These are phyloP conservation scores for Trogon surrucura DNA, from an alignment of 2,113 vertebrate species.

Conservation along the genomic window DNA sequence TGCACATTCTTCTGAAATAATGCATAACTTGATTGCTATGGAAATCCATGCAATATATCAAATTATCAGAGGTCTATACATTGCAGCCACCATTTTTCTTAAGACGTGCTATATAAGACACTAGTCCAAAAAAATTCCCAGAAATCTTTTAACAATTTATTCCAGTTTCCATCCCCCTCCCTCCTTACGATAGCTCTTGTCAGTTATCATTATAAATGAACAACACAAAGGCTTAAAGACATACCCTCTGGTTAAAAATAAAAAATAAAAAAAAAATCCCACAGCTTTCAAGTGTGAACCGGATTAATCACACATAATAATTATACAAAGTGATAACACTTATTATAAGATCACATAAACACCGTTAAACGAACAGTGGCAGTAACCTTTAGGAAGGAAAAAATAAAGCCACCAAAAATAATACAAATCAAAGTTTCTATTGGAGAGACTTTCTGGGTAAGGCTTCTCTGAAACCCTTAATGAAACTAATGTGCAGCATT, in stretches of 20 bases:
- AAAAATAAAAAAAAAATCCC: not conserved
- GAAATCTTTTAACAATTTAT: not conserved
- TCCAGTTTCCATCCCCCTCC: conserved; percentile 24
- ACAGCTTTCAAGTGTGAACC: conserved; percentile 66
- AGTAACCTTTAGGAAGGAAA: conserved; percentile 65
- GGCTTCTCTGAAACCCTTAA: not conserved
- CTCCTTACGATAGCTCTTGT: conserved; percentile 49
- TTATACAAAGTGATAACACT: conserved; percentile 74
- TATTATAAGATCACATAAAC: conserved; percentile 70
- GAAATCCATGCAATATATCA: not conserved
- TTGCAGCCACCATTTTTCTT: not conserved
- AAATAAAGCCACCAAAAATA: conserved; percentile 62
- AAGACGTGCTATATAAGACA: not conserved
- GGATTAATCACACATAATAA: conserved; percentile 76
- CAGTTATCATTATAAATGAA: conserved; percentile 62
- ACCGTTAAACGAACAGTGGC: conserved; percentile 71
- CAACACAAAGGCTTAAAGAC: conserved; percentile 72
- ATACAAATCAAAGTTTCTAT: conserved; percentile 25
- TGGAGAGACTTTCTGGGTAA: not conserved
- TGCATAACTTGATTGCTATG: not conserved
- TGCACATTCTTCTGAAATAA: not conserved
- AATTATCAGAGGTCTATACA: not conserved
- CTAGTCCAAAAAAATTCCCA: not conserved
- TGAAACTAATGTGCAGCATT: not conserved
- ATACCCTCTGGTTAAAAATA: conserved; percentile 58